phyloP scores from a whole-genome alignment of 2,888 invertebrate genomes.

The Eupithecia insigniata region DNA sequence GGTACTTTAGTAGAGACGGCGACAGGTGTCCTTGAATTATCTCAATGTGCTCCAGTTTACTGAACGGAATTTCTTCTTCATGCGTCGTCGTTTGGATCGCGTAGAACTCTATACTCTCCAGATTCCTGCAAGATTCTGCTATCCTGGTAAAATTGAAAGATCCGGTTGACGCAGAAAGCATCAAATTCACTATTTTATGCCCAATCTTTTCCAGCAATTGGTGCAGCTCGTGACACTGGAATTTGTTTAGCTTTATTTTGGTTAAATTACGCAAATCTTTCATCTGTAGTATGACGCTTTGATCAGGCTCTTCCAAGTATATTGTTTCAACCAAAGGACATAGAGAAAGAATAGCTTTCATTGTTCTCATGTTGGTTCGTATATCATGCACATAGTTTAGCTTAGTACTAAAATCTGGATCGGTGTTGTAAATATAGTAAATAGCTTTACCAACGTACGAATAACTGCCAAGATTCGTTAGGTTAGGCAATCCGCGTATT shows the following conservation, averaged over 20 bases:
- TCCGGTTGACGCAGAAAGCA: constrained; percentile 84
- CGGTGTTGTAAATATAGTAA: constrained; percentile 80
- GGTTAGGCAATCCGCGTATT: constrained; percentile 86
- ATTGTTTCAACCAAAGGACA: constrained; percentile 87
- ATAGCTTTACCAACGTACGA: constrained; percentile 87
- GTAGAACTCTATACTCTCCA: constrained; percentile 87
- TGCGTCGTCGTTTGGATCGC: constrained; percentile 86
- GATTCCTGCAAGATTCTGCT: constrained; percentile 84
- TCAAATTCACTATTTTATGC: constrained; percentile 80
- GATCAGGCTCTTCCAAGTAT: constrained; percentile 86
- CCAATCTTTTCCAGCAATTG: constrained; percentile 83
- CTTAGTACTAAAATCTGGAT: constrained; percentile 84
- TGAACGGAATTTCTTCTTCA: constrained; percentile 83
- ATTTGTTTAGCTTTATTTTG: constrained; percentile 86
- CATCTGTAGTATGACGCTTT: constrained; percentile 79
- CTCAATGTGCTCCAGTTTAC: constrained; percentile 86
- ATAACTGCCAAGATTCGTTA: constrained; percentile 87
- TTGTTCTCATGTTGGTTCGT: constrained; percentile 83
- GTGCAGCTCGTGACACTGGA: constrained; percentile 85
- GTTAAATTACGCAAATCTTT: constrained; percentile 78
- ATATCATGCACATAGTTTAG: constrained; percentile 88
- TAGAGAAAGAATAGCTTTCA: constrained; percentile 84
- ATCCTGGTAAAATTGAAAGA: constrained; percentile 85
- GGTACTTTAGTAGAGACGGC: constrained; percentile 82
- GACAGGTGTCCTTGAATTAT: constrained; percentile 87